Evolutionary conservation across 2,797 vertebrate genomes (phyloP).

Genomic region (Zalophus californianus): DNA sequence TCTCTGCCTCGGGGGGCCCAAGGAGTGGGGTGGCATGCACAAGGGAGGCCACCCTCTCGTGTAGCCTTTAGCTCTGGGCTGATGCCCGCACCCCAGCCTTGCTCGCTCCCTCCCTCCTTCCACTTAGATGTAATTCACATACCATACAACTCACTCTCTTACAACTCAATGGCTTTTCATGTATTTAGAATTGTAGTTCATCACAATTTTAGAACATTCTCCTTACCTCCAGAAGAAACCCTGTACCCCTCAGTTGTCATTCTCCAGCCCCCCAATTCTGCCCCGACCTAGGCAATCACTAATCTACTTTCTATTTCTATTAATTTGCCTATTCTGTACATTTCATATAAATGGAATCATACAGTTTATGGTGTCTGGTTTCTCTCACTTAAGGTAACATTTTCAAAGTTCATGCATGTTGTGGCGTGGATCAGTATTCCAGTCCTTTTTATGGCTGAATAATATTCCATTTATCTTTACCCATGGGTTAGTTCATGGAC

Average conservation of each 20-base stretch:
- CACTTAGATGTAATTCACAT: neutral
- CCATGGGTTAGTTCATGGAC: rapidly evolving
- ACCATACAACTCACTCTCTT: neutral
- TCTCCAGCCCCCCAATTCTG: rapidly evolving
- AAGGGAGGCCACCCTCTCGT: neutral
- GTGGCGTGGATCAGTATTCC: neutral
- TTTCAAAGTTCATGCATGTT: neutral
- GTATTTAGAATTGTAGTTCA: neutral
- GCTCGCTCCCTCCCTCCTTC: neutral
- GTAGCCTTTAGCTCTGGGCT: neutral
- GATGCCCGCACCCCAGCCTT: neutral
- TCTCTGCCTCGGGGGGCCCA: neutral
- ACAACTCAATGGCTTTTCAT: neutral
- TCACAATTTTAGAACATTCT: neutral
- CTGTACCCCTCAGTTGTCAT: rapidly evolving
- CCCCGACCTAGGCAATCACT: neutral
- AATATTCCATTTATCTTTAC: neutral
- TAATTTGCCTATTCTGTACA: too few species aligned
- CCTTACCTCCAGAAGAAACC: neutral
- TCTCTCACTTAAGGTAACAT: too few species aligned
- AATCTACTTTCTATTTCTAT: neutral
- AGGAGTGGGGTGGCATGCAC: neutral
- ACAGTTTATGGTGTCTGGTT: neutral
- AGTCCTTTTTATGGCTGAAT: neutral
- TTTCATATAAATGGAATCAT: rapidly evolving